These are phyloP conservation scores for Zonotrichia leucophrys DNA, from an alignment of 2,113 vertebrate genomes.

Conservation along the genomic window DNA sequence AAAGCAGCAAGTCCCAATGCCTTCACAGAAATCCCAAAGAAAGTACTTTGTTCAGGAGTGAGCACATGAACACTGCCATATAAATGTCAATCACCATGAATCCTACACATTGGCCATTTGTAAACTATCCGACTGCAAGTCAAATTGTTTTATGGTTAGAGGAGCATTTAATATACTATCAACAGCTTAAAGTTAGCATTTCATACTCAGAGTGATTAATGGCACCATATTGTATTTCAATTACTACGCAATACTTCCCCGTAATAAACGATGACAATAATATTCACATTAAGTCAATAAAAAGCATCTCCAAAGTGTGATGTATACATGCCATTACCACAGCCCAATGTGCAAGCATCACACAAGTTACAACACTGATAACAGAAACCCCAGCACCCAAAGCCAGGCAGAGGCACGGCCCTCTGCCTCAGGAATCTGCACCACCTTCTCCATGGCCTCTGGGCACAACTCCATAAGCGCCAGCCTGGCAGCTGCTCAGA, in stretches of 20 bases:
- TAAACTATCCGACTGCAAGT: constrained; percentile 55
- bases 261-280: constrained; percentile 79
- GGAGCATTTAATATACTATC: constrained; percentile 73
- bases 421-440: neutral
- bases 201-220: constrained; percentile 75
- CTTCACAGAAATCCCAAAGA: neutral
- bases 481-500: neutral
- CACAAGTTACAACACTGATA: constrained; percentile 54
- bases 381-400: constrained; percentile 31
- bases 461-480: neutral
- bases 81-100: neutral
- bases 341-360: constrained; percentile 52
- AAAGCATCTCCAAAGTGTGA: constrained; percentile 75
- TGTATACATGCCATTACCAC: constrained; percentile 70
- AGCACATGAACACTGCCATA: neutral
- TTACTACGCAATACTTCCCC: constrained; percentile 72
- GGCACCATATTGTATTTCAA: constrained; percentile 78
- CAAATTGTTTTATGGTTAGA: constrained; percentile 72
- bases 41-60: neutral
- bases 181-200: constrained; percentile 76
- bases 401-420: neutral
- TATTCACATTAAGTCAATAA: constrained; percentile 82
- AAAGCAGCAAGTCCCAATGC: neutral
- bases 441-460: neutral
- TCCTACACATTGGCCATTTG: constrained; percentile 24